These are phyloP conservation scores for Meghimatium bilineatum DNA, from an alignment of 2,888 invertebrate species.

Conservation along the genomic window DNA sequence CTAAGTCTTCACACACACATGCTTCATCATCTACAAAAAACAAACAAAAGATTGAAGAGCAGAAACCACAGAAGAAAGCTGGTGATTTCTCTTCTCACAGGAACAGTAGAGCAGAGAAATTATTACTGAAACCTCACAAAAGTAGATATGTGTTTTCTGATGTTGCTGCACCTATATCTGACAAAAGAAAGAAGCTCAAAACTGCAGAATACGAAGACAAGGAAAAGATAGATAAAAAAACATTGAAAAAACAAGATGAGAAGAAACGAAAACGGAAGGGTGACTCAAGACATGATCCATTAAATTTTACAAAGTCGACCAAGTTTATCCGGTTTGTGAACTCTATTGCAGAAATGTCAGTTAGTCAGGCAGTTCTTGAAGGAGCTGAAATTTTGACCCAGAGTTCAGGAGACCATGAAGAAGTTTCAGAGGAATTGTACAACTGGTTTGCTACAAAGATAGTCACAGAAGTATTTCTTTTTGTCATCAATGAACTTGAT, in stretches of 20 bases:
- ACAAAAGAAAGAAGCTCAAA: constrained; percentile 55
- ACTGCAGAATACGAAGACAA: neutral
- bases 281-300: neutral
- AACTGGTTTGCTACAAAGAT: constrained; percentile 55
- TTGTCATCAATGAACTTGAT: constrained; percentile 48
- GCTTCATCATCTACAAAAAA: neutral
- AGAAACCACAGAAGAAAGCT: neutral
- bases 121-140: constrained; percentile 25
- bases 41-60: neutral
- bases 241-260: constrained; percentile 22
- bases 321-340: constrained; percentile 41
- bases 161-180: constrained; percentile 32
- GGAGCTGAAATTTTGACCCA: constrained; percentile 40
- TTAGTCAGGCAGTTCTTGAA: constrained; percentile 41
- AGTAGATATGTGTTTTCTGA: constrained; percentile 46
- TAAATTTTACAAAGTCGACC: constrained; percentile 14
- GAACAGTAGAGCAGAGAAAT: neutral
- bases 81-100: neutral
- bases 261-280: neutral
- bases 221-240: neutral
- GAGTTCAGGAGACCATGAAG: neutral
- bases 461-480: constrained; percentile 53
- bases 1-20: neutral
- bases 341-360: constrained; percentile 35
- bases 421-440: constrained; percentile 51